phyloP scores from a whole-genome alignment of 1,140 invertebrate species.

The Leptonema lineaticorne region DNA sequence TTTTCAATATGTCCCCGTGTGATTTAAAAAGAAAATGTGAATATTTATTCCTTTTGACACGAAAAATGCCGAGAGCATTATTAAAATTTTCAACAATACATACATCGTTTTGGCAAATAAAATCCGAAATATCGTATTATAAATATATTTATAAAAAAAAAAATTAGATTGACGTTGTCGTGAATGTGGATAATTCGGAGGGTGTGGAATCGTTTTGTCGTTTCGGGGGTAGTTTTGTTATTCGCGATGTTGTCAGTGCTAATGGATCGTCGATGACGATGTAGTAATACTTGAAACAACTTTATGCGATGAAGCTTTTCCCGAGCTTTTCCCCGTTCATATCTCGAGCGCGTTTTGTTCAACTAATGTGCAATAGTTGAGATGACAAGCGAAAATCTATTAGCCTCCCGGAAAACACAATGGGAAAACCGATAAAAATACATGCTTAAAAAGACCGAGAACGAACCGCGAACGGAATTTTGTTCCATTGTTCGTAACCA shows the following conservation, averaged over 20 bases:
- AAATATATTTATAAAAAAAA: no score
- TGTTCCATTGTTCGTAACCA: no score
- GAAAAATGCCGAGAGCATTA: no score
- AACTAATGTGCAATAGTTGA: slow-evolving; percentile 12
- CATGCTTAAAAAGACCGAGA: not conserved
- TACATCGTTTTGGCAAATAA: no score
- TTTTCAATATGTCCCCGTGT: no score
- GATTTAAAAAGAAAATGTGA: no score
- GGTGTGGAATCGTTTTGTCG: not conserved
- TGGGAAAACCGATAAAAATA: not conserved
- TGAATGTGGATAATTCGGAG: no score
- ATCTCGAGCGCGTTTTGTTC: not conserved
- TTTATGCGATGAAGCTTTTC: no score
- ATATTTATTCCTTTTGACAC: no score
- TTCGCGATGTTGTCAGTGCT: not conserved
- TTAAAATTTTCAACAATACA: no score
- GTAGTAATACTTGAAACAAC: slow-evolving; percentile 22
- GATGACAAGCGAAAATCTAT: slow-evolving; percentile 3
- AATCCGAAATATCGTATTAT: no score
- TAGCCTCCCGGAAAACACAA: not conserved
- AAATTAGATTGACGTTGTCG: no score
- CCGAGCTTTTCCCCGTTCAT: not conserved
- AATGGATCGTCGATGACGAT: slow-evolving; percentile 11
- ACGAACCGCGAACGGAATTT: not conserved
- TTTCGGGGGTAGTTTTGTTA: slow-evolving; percentile 5